Base-by-base conservation (phyloP, 2,113 vertebrate species). In the Caranx melampygus region DNA sequence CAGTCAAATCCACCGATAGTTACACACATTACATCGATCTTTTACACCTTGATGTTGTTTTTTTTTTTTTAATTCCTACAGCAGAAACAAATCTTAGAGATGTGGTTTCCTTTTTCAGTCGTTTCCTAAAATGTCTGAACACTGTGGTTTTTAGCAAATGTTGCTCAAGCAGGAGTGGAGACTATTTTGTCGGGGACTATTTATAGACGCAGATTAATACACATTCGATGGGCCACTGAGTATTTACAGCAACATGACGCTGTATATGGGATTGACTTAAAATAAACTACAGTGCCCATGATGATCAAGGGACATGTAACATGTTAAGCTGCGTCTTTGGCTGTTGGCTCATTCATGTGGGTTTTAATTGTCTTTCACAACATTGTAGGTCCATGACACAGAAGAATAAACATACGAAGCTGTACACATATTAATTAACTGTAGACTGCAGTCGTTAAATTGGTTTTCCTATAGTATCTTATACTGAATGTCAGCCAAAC, bases 131-230 rank as follows among this genome's bases (percentile, higher is more conserved):
- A 31, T 21, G 33, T 10, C 26, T 15, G 62, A 13, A n/a, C 14
- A 45, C 62, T 42, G 40, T 42, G 40, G 40, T 42, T 42, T 42
- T 42, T 42, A 42, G 10, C 40, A 42, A 42, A 42, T 45, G 40
- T 45, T 65, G 15, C 13, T 31, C 37, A 65, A 35, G 66, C 34
- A 49, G 31, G 42, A 76, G 31, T 47, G 58, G 42, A 21, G 31
- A 18, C 2, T 0, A 15, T 37, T 49, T 37, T 49, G 52, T 68
- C 52, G 1, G 58, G 51, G 9, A 34, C 20, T 49, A 15, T 76
- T 76, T 76, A 10, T 26, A 77, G 55, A 6, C 40, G 12, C 14
- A 26, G 10, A 44, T 69, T 69, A 62, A 54, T 78, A 49, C 12
- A 60, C 45, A 18, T 61, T 60, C 18, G 59, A 21, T 52, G n/a